These are phyloP conservation scores for Arge pagana DNA, from an alignment of 2,888 invertebrate species.

Conservation along the genomic window DNA sequence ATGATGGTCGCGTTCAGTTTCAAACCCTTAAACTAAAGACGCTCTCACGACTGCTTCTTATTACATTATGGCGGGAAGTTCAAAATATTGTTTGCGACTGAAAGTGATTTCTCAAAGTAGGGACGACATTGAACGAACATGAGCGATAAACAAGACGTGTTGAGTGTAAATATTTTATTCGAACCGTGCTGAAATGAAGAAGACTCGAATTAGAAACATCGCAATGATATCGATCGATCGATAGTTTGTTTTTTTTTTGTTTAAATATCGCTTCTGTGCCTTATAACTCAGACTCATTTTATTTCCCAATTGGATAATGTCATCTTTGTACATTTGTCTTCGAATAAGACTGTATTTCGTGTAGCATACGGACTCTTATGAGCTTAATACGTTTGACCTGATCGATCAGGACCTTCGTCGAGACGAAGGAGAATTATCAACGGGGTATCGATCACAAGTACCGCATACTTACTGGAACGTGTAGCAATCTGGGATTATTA, in stretches of 20 bases:
- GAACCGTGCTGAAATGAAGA: slow-evolving; percentile 41
- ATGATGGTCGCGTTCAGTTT: too few species aligned
- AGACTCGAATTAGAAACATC: slow-evolving; percentile 29
- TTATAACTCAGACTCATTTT: background rate
- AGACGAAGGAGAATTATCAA: too few species aligned
- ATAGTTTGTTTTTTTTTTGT: background rate
- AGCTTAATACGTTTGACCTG: slow-evolving; percentile 41
- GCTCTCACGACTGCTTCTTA: too few species aligned
- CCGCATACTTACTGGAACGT: slow-evolving; percentile 37
- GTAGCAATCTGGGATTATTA: slow-evolving; percentile 5
- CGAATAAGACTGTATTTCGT: slow-evolving; percentile 34
- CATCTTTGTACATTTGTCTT: slow-evolving; percentile 26
- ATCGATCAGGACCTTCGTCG: too few species aligned
- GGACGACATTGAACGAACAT: too few species aligned
- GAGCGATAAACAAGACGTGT: too few species aligned
- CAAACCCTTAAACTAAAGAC: too few species aligned
- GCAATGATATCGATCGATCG: background rate
- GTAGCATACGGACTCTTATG: slow-evolving; percentile 49
- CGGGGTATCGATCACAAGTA: background rate
- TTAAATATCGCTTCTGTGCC: slow-evolving; percentile 14
- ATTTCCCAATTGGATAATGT: slow-evolving; percentile 1
- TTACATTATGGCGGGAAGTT: too few species aligned
- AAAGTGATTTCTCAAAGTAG: too few species aligned
- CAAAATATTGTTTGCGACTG: too few species aligned
- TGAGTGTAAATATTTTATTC: slow-evolving; percentile 39